Conservation (phyloP, 23 tunicate species). For the Phallusia fumigata region DNA sequence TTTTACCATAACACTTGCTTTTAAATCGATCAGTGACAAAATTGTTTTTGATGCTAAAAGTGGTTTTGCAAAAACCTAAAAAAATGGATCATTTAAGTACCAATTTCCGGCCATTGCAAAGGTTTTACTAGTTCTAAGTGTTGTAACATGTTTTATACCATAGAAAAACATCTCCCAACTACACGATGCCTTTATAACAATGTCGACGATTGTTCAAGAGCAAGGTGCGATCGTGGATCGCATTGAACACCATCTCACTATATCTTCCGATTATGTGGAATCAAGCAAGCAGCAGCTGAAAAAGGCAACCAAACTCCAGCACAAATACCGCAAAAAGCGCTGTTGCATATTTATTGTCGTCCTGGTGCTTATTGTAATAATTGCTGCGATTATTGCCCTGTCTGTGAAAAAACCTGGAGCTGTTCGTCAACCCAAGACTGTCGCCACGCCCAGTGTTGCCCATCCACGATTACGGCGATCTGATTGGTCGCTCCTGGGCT, state of each 20-base stretch:
- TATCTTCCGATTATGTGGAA: slow-evolving; percentile 71
- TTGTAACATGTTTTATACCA: not conserved
- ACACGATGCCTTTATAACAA: slow-evolving; percentile 58
- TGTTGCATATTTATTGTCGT: slow-evolving; percentile 37
- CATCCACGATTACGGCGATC: not conserved
- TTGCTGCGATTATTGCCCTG: slow-evolving; percentile 52
- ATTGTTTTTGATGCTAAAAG: too few relatives aligned
- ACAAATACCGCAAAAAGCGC: slow-evolving; percentile 86
- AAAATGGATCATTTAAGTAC: too few relatives aligned
- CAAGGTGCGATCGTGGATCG: slow-evolving; percentile 82
- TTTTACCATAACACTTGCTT: too few relatives aligned
- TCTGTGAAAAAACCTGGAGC: slow-evolving; percentile 24
- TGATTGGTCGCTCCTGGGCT: not conserved
- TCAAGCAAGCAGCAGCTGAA: slow-evolving; percentile 58
- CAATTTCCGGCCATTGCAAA: too few relatives aligned
- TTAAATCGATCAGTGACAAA: too few relatives aligned
- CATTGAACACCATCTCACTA: slow-evolving; percentile 59
- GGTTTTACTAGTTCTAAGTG: too few relatives aligned
- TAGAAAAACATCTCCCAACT: slow-evolving; percentile 67
- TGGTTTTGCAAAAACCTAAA: too few relatives aligned
- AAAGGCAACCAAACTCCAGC: slow-evolving; percentile 65
- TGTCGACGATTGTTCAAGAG: slow-evolving; percentile 71
- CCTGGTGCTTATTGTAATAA: slow-evolving; percentile 24
- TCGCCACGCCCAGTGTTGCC: not conserved
- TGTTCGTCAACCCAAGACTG: not conserved